phyloP scores from a whole-genome alignment of 1,140 invertebrate genomes.

The Ceratosolen fusciceps region DNA sequence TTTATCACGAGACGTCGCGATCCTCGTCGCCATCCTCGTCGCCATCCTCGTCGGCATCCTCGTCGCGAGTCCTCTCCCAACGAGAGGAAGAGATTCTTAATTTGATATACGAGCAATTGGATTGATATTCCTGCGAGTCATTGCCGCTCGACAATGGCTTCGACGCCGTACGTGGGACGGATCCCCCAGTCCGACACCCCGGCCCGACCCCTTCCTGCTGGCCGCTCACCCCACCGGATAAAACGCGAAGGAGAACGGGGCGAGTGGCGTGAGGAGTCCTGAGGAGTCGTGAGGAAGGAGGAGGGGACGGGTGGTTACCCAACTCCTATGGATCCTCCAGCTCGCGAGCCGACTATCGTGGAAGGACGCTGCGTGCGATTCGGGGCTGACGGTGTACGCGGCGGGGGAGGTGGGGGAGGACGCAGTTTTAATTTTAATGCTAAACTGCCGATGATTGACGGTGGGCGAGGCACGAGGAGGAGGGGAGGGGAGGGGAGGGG shows the following conservation, averaged over 20 bases:
- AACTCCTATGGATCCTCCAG: neutral
- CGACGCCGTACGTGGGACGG: conserved; percentile 34
- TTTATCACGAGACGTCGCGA: too few relatives aligned
- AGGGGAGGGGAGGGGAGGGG: neutral
- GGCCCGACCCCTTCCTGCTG: neutral
- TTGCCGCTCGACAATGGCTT: conserved; percentile 47
- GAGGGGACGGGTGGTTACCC: too few relatives aligned
- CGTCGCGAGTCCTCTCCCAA: too few relatives aligned
- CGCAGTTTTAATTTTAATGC: neutral
- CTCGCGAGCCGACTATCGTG: too few relatives aligned
- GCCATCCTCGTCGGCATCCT: conserved; percentile 51
- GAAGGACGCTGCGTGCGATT: neutral
- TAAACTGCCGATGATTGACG: conserved; percentile 20
- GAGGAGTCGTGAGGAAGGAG: too few relatives aligned
- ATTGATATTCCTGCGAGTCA: conserved; percentile 69
- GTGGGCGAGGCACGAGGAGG: neutral
- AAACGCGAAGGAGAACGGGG: neutral
- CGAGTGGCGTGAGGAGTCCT: neutral
- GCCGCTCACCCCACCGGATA: neutral
- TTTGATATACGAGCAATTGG: conserved; percentile 67
- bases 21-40: conserved; percentile 56
- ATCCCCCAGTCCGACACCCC: neutral
- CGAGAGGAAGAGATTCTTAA: conserved; percentile 65
- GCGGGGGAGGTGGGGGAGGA: neutral
- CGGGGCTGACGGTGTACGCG: too few relatives aligned